These are phyloP conservation scores for Zaprionus vittiger DNA, from an alignment of 1,140 invertebrate genomes.

Conservation along the genomic window DNA sequence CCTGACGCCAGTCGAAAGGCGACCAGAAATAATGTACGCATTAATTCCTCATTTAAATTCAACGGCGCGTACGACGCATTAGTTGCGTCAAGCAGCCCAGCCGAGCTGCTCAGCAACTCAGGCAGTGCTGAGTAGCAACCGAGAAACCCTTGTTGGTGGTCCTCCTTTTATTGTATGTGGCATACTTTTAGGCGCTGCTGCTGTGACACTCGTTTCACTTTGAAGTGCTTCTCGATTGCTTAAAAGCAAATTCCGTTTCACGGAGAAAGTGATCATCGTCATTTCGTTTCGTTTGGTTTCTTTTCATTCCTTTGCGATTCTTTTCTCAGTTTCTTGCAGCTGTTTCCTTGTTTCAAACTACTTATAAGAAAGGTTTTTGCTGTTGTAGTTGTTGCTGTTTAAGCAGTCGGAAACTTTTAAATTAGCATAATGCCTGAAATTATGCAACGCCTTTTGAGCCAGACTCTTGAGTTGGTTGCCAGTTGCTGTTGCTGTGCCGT, in stretches of 20 bases:
- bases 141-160: conserved; percentile 32
- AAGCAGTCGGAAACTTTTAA: conserved; percentile 68
- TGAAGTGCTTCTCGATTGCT: conserved; percentile 79
- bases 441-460: conserved; percentile 67
- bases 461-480: conserved; percentile 37
- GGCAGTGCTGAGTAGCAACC: not conserved
- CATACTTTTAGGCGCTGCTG: conserved; percentile 52
- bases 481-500: conserved; percentile 16
- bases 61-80: conserved; percentile 84
- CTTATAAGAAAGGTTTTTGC: conserved; percentile 49
- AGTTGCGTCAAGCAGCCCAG: conserved; percentile 60
- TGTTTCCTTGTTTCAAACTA: conserved; percentile 57
- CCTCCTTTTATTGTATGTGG: conserved; percentile 38
- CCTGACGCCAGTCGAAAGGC: conserved; percentile 17
- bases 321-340: conserved; percentile 33
- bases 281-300: conserved; percentile 1
- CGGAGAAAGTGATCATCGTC: conserved; percentile 71
- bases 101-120: not conserved
- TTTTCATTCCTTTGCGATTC: conserved; percentile 5
- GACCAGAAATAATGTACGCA: conserved; percentile 76
- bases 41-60: conserved; percentile 84
- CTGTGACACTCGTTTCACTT: conserved; percentile 53
- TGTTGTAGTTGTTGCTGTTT: conserved; percentile 30
- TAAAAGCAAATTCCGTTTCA: conserved; percentile 69
- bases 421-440: conserved; percentile 81